Evolutionary conservation across 2,888 invertebrate genomes (phyloP), one percentile per base, ranked within the genome.

Genomic region (Actias luna): DNA sequence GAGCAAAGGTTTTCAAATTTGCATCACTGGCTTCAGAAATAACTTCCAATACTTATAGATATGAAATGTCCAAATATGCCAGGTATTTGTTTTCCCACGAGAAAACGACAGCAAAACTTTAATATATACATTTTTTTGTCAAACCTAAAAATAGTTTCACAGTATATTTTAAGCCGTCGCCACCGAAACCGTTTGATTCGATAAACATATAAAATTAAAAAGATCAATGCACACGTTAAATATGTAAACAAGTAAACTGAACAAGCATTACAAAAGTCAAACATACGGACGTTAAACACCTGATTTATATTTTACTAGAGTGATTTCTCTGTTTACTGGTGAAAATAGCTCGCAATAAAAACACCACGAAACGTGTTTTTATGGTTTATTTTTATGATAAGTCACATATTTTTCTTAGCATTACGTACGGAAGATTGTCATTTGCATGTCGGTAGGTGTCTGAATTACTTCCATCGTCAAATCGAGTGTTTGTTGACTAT

Each of bases 341-440:
- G 78, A 77, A 77, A 70, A 78, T 78, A 74, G 70, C 73, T 69
- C 46, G 22, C 46, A 22, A 22, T 22, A 46, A 46, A 46, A 46
- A 46, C 22, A 46, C 46, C 46, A 22, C 46, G 22, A 25, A 25
- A 3, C 18, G 46, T 46, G 46, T 25, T 46, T 25, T 46, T 25
- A 46, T 46, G 8, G 22, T 18, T 22, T 22, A 46, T 46, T 18
- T 42, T 46, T 46, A 46, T 46, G 46, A 46, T 46, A 46, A 46
- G 7, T 46, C 46, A 46, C 46, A 46, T 46, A 46, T 7, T 46
- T 25, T 46, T 8, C 10, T 10, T 25, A 46, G 16, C 14, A 39
- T 39, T 39, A 5, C 4, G 36, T 12, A 46, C 22, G 46, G 8
- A 46, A 22, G 22, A 46, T 12, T 46, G 1, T 8, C 22, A 46